Evolutionary conservation across 2,797 vertebrate species (phyloP).

Genomic region (Etheostoma perlongum): DNA sequence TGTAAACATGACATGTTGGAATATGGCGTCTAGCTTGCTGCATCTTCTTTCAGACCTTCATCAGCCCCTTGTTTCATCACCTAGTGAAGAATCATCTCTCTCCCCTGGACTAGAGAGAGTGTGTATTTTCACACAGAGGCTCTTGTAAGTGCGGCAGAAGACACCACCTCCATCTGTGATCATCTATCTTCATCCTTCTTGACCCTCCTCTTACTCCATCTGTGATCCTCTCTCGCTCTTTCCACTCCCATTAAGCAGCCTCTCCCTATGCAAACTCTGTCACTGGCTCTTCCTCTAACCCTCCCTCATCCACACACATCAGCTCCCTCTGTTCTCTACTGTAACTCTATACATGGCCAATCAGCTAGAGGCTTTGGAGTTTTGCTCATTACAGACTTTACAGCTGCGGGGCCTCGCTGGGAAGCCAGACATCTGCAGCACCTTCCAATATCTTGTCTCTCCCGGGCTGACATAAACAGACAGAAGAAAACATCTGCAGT

Average conservation of each 20-base stretch:
- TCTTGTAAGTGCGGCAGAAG: constrained; percentile 25
- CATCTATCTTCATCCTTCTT: constrained; percentile 34
- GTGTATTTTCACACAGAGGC: constrained; percentile 40
- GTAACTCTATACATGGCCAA: constrained; percentile 74
- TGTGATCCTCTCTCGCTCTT: constrained; percentile 19
- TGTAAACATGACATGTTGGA: constrained; percentile 4
- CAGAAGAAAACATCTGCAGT: constrained; percentile 64
- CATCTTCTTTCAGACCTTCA: constrained; percentile 6
- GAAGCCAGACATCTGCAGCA: constrained; percentile 78
- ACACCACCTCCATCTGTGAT: constrained; percentile 39
- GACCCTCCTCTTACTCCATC: constrained; percentile 12
- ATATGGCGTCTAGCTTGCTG: constrained; percentile 22
- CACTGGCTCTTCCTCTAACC: constrained; percentile 31
- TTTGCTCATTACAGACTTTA: constrained; percentile 71
- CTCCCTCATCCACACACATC: constrained; percentile 43
- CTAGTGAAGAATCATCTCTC: constrained; percentile 31
- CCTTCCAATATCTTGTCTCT: constrained; percentile 68
- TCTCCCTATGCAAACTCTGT: constrained; percentile 35
- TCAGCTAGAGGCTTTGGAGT: constrained; percentile 63
- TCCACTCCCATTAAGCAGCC: constrained; percentile 39
- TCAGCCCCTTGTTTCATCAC: constrained; percentile 13
- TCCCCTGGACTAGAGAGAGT: constrained; percentile 22
- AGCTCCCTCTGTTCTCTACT: constrained; percentile 53
- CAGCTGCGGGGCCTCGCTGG: constrained; percentile 73
- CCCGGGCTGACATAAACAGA: constrained; percentile 59